Base-by-base conservation (phyloP, 2,797 vertebrate species). In the Crax fasciolata region DNA sequence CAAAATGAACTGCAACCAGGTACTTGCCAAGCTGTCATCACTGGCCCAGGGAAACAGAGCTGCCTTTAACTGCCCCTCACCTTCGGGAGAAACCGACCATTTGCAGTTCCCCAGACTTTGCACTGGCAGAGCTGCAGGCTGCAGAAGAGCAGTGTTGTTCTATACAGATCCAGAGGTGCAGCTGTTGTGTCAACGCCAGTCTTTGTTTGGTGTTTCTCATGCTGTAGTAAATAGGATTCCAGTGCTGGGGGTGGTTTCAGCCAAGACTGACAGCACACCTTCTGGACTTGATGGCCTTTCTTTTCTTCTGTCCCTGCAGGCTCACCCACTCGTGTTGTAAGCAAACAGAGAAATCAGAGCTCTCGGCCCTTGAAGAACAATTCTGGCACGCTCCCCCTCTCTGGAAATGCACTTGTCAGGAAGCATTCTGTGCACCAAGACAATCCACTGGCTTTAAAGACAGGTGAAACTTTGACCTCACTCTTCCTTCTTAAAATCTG, bases 321-420 rank as follows among this genome's bases (percentile, higher is more conserved):
- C 62, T 99, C 99, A 25, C 99, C 99, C 28, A 97, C 97, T 79
- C 99, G 98, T 4, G 44, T 97, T 1, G 17, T 97, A 54, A 98
- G 97, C 95, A 97, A 75, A 80, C 97, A 94, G 72, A 97, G 97
- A 85, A 98, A 97, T 84, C 98, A 97, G 91, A 89, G 97, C 74
- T 97, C 97, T 28, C 94, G 97, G 68, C 93, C 97, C n/a, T 73
- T 97, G 95, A 98, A 70, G 71, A 96, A 97, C 85, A 95, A 61
- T 18, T 89, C 98, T 39, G 97, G 97, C 84, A 44, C 97, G 59
- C 98, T 95, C 70, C 79, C 89, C 52, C 35, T 51, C 23, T n/a
- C 93, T 81, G 96, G 88, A 70, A 93, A 46, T 1, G 5, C 18
- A 30, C n/a, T 90, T 67, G 59, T 75, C 80, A 93, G 80, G 52